Evolutionary conservation across 1,140 invertebrate genomes (phyloP), one percentile per base, ranked within the genome.

Genomic region (Ceratina australensis): DNA sequence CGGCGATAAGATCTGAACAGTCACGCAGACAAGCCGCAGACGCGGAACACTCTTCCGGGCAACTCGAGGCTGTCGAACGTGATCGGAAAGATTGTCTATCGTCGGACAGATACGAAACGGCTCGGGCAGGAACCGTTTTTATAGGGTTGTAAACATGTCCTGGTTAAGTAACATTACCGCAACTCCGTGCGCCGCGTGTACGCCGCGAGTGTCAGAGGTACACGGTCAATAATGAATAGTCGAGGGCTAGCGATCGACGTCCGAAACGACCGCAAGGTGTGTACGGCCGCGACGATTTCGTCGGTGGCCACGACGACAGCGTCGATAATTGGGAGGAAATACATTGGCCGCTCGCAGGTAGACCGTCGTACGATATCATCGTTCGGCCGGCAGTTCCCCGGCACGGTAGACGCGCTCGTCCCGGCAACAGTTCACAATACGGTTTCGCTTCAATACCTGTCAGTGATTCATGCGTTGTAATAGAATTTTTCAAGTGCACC

Each of bases 241-340:
- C 73, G 52, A n/a, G n/a, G n/a, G 59, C 20, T 47, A 12, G 33
- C 64, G 50, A 65, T 83, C 77, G 67, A 60, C 20, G 28, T 68
- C 79, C 71, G 77, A 83, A n/a, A 66, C 68, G 67, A 82, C 82
- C 16, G 20, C 28, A n/a, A n/a, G 18, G 33, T 33, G 33, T 33
- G 33, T 33, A 7, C 3, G 3, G 33, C 7, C 33, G 33, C 33
- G 33, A 42, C 54, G 72, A 42, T 50, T 57, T 72, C 69, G 68
- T 69, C 59, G 73, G 65, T 72, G 52, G n/a, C 54, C 24, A 2
- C 52, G 61, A 59, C 64, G 79, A 81, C 83, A 84, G 83, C 72
- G 65, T 64, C 83, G 83, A 84, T 84, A 81, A 84, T 85, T 84
- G 83, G 74, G 82, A 81, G 66, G 78, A 80, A 72, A 80, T 83